phyloP scores from a whole-genome alignment of 2,113 vertebrate genomes.

The Cettia cetti region DNA sequence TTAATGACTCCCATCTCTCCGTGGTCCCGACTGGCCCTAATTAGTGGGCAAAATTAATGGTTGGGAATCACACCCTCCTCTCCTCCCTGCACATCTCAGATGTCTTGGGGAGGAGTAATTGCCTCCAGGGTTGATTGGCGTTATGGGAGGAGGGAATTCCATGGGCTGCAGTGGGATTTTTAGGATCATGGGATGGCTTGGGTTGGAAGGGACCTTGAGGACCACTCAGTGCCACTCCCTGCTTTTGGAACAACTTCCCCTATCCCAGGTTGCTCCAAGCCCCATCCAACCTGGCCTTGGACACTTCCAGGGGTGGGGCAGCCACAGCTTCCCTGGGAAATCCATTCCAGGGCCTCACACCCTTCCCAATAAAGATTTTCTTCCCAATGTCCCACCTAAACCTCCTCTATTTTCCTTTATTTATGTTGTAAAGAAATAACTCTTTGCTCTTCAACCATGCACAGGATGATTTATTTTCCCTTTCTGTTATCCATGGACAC shows the following conservation, averaged over 20 bases:
- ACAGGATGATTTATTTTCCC: background rate
- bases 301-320: background rate
- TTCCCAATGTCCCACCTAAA: background rate
- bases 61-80: background rate
- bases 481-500: background rate
- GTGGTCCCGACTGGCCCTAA: accelerated
- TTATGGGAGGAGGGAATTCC: background rate
- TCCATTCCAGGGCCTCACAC: background rate
- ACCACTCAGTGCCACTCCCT: background rate
- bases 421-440: background rate
- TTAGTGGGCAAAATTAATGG: background rate
- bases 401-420: background rate
- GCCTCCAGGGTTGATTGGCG: background rate
- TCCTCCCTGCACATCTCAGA: background rate
- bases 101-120: background rate
- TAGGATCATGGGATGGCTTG: background rate
- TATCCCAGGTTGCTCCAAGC: background rate
- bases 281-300: background rate
- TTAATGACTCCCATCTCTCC: background rate
- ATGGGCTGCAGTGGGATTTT: background rate
- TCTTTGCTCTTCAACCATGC: background rate
- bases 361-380: background rate
- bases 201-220: background rate
- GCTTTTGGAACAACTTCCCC: background rate
- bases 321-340: background rate